Percentiles rank a stretch among this genome's conserved stretches.
Evolutionary conservation across 2,797 vertebrate genomes (phyloP).

Genomic region (Sebastes trivittatus): DNA sequence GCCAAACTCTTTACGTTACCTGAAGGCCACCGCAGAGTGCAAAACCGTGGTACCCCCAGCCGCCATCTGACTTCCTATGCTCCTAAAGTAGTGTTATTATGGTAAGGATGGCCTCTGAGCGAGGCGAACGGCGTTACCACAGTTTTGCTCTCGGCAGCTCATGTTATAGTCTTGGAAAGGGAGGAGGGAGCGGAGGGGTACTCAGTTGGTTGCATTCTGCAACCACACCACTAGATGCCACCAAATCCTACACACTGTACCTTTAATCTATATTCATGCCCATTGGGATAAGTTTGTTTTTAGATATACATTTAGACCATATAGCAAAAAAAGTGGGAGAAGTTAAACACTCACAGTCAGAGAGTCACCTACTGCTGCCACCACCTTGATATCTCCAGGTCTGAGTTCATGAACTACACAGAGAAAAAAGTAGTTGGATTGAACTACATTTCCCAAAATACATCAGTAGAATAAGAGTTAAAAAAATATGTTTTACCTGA

Average conservation of each 20-base stretch:
- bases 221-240: no score
- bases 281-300: neutral
- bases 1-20: no score
- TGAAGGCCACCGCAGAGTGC: no score
- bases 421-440: neutral
- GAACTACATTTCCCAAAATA: neutral
- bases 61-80: no score
- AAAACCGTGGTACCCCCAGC: no score
- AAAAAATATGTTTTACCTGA: slow-evolving; percentile 65
- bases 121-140: no score
- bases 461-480: neutral
- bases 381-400: slow-evolving; percentile 90
- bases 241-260: neutral
- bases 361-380: slow-evolving; percentile 95
- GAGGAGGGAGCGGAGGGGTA: no score
- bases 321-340: neutral
- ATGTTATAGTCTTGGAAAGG: no score
- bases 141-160: no score
- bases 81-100: no score
- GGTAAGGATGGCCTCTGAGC: no score
- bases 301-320: neutral
- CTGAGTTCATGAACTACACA: slow-evolving; percentile 88
- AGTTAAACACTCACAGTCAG: slow-evolving; percentile 85
- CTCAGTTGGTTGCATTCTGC: no score
- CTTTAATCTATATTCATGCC: neutral